Evolutionary conservation across 2,797 vertebrate species (phyloP), one percentile per base, ranked within the genome.

Genomic region (Varecia variegata): DNA sequence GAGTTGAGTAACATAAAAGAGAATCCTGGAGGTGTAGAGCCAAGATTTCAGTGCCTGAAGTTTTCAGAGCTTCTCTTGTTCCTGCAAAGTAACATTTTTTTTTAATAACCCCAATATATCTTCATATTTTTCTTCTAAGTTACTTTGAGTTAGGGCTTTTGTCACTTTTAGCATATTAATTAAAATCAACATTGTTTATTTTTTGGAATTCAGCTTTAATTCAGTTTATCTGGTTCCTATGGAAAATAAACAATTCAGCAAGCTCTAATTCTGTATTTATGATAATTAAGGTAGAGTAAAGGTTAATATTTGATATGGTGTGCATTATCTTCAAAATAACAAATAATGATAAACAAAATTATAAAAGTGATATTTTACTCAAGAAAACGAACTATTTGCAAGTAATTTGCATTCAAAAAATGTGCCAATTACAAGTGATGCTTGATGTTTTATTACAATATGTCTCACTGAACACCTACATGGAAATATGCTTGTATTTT

Each of bases 401-500:
- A 80, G 23, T 60, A 52, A 11, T 90, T 90, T 88, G 18, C 20
- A 58, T 90, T 88, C 54, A 88, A 81, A 94, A 67, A 83, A 68
- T 67, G 25, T 80, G 50, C 20, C 58, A 90, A 58, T 90, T 90
- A 74, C 12, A 96, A 85, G 30, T 92, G 35, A 60, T 85, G 13
- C 21, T 93, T 90, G 20, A 68, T 95, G n/a, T 47, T 94, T 90
- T 70, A 73, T 60, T 94, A 62, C 5, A 76, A 70, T 58, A 68
- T 79, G 25, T 74, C 52, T 86, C 40, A 86, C 25, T 83, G 68
- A 95, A 93, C 17, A 89, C 15, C 56, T 92, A 81, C 32, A 25
- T 92, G 56, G 25, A 97, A 93, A 73, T 88, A 54, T 87, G 10
- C 10, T 50, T 67, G 12, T 17, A 89, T 56, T 94, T 97, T 89